These are phyloP conservation scores for Andrena bicolor DNA, from an alignment of 2,888 invertebrate species.

Conservation along the genomic window DNA sequence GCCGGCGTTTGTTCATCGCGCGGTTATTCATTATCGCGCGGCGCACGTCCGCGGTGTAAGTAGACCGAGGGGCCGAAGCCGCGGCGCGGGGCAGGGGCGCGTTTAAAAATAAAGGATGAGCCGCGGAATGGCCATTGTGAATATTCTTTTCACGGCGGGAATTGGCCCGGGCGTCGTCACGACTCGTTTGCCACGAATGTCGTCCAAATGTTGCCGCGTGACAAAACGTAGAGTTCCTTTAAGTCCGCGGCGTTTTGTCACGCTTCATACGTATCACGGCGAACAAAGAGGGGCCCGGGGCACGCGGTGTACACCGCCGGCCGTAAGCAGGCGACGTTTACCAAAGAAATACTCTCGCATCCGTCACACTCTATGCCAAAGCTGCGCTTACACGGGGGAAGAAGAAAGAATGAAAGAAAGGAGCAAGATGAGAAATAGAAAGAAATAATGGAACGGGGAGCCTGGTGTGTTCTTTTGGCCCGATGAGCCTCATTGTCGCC, in stretches of 20 bases:
- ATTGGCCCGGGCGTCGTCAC: conserved; percentile 59
- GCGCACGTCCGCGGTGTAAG: conserved; percentile 21
- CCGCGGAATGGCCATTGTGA: conserved; percentile 66
- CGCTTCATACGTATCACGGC: conserved; percentile 59
- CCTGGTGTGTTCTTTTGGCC: conserved; percentile 31
- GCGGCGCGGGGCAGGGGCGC: conserved; percentile 26
- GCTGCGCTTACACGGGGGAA: conserved; percentile 4
- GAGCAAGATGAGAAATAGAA: not conserved
- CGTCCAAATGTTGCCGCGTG: conserved; percentile 64
- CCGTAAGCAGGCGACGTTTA: conserved; percentile 28
- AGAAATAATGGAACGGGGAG: not conserved
- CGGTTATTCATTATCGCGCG: conserved; percentile 55
- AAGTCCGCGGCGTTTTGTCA: conserved; percentile 70
- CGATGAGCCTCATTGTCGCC: conserved; percentile 35
- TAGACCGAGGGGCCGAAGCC: conserved; percentile 26
- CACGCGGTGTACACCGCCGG: conserved; percentile 31
- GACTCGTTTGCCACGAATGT: conserved; percentile 68
- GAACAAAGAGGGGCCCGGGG: conserved; percentile 51
- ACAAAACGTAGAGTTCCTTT: conserved; percentile 67
- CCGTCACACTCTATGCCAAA: conserved; percentile 54
- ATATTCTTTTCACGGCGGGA: conserved; percentile 68
- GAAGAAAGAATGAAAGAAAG: not conserved
- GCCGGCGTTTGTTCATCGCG: conserved; percentile 18
- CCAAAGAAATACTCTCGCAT: conserved; percentile 45
- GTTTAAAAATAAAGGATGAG: conserved; percentile 66